These are phyloP conservation scores for Tinamus guttatus DNA, from an alignment of 2,113 vertebrate species.

Conservation along the genomic window DNA sequence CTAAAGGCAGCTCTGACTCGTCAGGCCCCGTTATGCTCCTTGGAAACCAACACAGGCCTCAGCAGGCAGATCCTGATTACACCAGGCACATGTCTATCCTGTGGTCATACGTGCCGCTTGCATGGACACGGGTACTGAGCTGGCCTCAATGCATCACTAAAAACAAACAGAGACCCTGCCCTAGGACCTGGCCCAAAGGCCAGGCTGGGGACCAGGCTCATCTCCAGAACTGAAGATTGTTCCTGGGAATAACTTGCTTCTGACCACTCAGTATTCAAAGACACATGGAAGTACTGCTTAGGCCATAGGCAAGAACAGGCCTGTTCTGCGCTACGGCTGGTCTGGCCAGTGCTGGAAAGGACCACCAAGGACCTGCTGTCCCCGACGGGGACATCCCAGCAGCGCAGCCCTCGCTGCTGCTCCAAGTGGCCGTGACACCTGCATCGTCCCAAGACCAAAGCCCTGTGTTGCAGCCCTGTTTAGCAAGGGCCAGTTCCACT, in stretches of 20 bases:
- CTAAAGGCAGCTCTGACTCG: neutral
- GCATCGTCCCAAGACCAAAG: neutral
- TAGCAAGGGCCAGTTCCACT: neutral
- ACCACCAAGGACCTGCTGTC: accelerated
- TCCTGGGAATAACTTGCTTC: neutral
- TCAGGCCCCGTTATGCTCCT: neutral
- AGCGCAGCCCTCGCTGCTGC: neutral
- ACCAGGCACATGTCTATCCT: neutral
- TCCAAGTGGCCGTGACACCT: neutral
- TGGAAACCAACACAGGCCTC: neutral
- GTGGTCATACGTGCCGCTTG: neutral
- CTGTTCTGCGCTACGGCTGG: neutral
- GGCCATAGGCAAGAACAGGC: neutral
- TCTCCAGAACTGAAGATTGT: neutral
- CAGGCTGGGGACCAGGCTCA: neutral
- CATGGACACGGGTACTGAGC: neutral
- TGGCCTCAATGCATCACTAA: neutral
- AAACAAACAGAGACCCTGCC: neutral
- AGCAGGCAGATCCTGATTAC: neutral
- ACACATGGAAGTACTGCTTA: neutral
- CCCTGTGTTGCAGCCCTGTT: neutral
- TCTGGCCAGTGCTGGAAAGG: neutral
- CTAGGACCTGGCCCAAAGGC: neutral
- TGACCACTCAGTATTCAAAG: neutral
- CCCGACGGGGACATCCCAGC: neutral